phyloP scores from a whole-genome alignment of 2,797 vertebrate species.

The Crax fasciolata region DNA sequence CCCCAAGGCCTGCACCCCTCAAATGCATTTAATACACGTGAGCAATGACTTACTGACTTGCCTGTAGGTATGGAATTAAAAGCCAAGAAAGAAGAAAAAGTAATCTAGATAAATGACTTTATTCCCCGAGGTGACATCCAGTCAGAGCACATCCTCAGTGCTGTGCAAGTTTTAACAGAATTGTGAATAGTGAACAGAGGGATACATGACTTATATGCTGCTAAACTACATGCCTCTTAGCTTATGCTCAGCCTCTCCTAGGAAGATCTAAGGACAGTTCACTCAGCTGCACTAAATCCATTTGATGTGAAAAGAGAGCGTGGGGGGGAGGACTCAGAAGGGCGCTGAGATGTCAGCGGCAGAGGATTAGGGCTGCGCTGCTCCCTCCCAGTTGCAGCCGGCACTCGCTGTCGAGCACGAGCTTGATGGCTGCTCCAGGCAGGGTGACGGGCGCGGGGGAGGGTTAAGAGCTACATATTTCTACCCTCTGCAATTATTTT shows the following conservation, averaged over 20 bases:
- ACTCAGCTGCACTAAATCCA: conserved; percentile 80
- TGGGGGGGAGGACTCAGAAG: conserved; percentile 15
- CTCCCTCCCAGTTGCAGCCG: conserved; percentile 38
- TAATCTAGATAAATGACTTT: conserved; percentile 88
- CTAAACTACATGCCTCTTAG: conserved; percentile 74
- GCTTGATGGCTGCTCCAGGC: conserved; percentile 72
- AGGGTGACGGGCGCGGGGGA: conserved; percentile 51
- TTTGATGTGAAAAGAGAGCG: conserved; percentile 57
- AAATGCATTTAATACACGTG: conserved; percentile 85
- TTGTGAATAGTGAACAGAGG: conserved; percentile 65
- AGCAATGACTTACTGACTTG: conserved; percentile 88
- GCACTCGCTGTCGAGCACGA: conserved; percentile 20
- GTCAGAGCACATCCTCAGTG: conserved; percentile 82
- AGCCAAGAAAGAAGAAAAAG: conserved; percentile 85
- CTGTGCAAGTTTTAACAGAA: conserved; percentile 92
- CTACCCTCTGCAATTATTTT: conserved; percentile 78
- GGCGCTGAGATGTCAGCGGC: conserved; percentile 66
- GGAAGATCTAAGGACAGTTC: conserved; percentile 79
- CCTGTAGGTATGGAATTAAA: conserved; percentile 90
- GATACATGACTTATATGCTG: conserved; percentile 71
- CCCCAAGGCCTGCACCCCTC: conserved; percentile 78
- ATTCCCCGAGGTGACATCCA: conserved; percentile 86
- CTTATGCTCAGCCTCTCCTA: conserved; percentile 62
- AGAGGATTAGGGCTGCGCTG: conserved; percentile 68
- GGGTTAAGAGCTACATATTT: conserved; percentile 67